Evolutionary conservation across 2,113 vertebrate species (phyloP), one percentile per base, ranked within the genome.

Genomic region (Nycticryphes semicollaris): DNA sequence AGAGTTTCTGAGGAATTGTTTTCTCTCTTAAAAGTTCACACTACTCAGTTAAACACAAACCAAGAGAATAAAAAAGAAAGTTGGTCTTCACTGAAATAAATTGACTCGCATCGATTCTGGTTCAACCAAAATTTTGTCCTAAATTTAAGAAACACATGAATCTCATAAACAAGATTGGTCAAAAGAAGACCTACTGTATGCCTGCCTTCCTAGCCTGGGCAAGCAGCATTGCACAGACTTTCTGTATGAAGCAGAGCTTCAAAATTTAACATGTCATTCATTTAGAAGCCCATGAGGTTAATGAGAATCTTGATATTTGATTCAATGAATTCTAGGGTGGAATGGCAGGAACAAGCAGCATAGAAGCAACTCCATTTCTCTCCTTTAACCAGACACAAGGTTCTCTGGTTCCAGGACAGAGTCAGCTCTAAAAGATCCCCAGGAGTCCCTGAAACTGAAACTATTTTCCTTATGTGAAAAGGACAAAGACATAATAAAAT

Each of bases 251-350:
- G 13, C 39, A 35, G 10, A 76, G 41, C 50, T 66, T 87, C 59
- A 64, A 54, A 85, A 76, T 68, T 28, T 54, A 76, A 84, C 7
- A 9, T 10, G n/a, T 51, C n/a, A 87, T 20, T 35, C 9, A 28
- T 54, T 50, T 20, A 76, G 30, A 89, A 92, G 56, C 6, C 2
- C 25, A 4, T 43, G 15, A 69, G 48, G 19, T 63, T 70, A 56
- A 67, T 53, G 3, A 79, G 45, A 85, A 48, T 37, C 31, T 63
- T 8, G 0, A 2, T 39, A 80, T 15, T 56, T 0, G 1, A n/a
- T 60, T 81, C 39, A 77, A 39, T 62, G 19, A 70, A 77, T 56
- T 84, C 47, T 70, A 87, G 41, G 43, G 7, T n/a, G 7, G 23
- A 81, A 14, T 4, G 4, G 57, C 62, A 88, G 25, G 18, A 57